Conservation (phyloP, 2,888 invertebrate species). For the Lepetodrilus schrolli region DNA sequence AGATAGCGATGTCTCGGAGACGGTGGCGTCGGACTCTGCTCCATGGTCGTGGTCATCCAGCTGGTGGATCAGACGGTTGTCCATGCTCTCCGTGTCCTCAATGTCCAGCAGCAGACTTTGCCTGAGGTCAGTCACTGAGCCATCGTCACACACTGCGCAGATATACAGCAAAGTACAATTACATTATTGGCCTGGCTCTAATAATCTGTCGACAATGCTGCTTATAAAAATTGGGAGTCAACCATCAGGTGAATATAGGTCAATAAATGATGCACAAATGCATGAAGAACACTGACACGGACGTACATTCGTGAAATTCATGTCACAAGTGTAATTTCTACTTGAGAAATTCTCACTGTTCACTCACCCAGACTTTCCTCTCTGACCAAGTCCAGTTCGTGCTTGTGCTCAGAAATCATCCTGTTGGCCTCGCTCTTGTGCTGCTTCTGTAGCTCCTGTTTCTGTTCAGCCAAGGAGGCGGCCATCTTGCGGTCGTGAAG, state of each 20-base stretch:
- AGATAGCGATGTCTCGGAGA: slow-evolving; percentile 41
- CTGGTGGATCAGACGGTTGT: slow-evolving; percentile 43
- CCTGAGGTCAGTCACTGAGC: slow-evolving; percentile 40
- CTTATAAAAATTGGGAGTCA: too few species aligned
- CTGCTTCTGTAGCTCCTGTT: slow-evolving; percentile 53
- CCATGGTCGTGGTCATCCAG: slow-evolving; percentile 34
- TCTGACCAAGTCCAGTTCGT: slow-evolving; percentile 55
- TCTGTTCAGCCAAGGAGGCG: slow-evolving; percentile 51
- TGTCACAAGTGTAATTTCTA: too few species aligned
- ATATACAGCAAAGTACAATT: too few species aligned
- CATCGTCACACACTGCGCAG: slow-evolving; percentile 36
- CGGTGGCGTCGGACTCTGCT: slow-evolving; percentile 31
- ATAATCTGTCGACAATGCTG: too few species aligned
- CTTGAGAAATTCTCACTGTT: background rate
- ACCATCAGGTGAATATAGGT: too few species aligned
- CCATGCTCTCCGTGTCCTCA: slow-evolving; percentile 42
- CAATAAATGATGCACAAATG: too few species aligned
- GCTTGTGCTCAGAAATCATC: slow-evolving; percentile 54
- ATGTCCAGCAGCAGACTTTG: slow-evolving; percentile 47
- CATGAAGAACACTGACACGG: too few species aligned
- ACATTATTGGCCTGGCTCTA: too few species aligned
- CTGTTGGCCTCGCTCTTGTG: slow-evolving; percentile 59
- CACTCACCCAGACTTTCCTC: slow-evolving; percentile 35
- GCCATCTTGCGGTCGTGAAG: slow-evolving; percentile 52
- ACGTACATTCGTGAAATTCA: too few species aligned